Evolutionary conservation across 2,797 vertebrate genomes (phyloP), one percentile per base, ranked within the genome.

Genomic region (Melanotaenia boesemani): DNA sequence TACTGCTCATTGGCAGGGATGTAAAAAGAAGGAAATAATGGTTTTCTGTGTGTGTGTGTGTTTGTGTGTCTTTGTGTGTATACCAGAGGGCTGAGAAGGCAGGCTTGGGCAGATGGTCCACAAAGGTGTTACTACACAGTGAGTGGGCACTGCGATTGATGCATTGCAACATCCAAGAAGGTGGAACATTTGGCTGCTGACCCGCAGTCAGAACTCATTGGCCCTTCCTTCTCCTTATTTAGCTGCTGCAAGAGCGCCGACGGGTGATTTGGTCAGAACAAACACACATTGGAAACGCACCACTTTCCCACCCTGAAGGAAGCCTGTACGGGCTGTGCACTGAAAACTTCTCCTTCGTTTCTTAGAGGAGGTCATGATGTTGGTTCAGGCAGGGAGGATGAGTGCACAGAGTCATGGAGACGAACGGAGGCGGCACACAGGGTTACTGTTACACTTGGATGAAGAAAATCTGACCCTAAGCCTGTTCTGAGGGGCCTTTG

Each of bases 111-210:
- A 95, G 93, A 94, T 94, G 93, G 93, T 92, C 82, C 74, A 86
- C 88, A 90, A 94, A 94, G 93, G 93, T 94, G 93, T 92, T 93
- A 89, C 85, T 75, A 62, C 91, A 94, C 94, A 91, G 89, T 93
- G 88, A 95, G 88, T 93, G 92, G 89, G 90, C 93, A 94, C 80
- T 18, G 76, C 84, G 92, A 94, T 93, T 93, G 93, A 94, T 95
- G 89, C 92, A 91, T 88, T 90, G 86, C 87, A 94, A 93, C 93
- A 93, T 93, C 85, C 92, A 93, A 91, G 93, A 93, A 94, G 93
- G 92, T 93, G 93, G 92, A 94, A 94, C 93, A 94, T 94, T 94
- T 95, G 93, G 94, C 93, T 91, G 88, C 91, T 93, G 93, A 93
- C 92, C 93, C 85, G 90, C 91, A 94, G 93, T 93, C 91, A 92